Base-by-base conservation (phyloP, 2,797 vertebrate species). In the Tamandua tetradactyla region DNA sequence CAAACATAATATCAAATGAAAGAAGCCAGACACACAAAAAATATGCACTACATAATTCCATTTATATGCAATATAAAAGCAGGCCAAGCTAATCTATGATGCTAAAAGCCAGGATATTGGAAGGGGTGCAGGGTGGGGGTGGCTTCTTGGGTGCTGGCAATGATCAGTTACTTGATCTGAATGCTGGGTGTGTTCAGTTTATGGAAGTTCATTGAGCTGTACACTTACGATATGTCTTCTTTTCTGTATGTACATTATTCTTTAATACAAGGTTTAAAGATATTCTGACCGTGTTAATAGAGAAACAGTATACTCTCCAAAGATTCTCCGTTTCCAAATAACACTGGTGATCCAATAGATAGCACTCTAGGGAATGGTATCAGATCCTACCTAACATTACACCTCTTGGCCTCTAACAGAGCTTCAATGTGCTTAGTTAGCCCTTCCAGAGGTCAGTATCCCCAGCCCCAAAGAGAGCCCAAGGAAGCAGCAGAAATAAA, bases 321-420 rank as follows among this genome's bases (percentile, higher is more conserved):
- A 23, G 68, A 87, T n/a, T 90, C 75, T 23, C 44, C 30, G 62
- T 81, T 95, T 92, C 68, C 40, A 82, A 22, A 49, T 57, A 87
- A 57, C 94, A 84, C 55, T 75, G 22, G 57, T 82, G 75, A 68
- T 62, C 59, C 62, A 27, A 42, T 30, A 94, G 23, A 30, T 57
- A 57, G 32, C 37, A 47, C 30, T 75, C n/a, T 47, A 64, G 72
- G 37, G 25, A 79, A 66, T 42, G 20, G n/a, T 75, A 23, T 82
- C 44, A 44, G n/a, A 89, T 57, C 25, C 84, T 62, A 88, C 83
- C 64, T 92, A 47, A 47, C 83, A 40, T 52, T 89, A 85, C 8
- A 93, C 89, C 55, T 82, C n/a, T 75, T 68, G 55, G 44, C 42
- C 10, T 3, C 68, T 85, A 72, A 71, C 23, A 92, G 85, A 87